A percentile compares a stretch with the other conserved stretches of the same genome.
phyloP scores from a whole-genome alignment of 2,797 vertebrate species.

The Leptatherina wallacei region DNA sequence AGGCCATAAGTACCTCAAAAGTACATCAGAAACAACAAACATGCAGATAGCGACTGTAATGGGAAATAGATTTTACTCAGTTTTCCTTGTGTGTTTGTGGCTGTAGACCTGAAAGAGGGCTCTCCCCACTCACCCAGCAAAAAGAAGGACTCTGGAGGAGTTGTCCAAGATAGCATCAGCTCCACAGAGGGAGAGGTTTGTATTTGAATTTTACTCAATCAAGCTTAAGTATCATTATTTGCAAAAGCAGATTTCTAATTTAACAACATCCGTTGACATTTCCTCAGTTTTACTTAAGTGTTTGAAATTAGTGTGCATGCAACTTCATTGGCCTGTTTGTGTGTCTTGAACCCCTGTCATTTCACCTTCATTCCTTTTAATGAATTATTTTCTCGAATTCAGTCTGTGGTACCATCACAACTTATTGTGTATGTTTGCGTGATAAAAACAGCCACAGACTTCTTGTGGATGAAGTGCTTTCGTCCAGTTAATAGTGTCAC shows the following conservation, averaged over 20 bases:
- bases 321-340: not conserved
- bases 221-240: constrained; percentile 1
- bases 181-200: constrained; percentile 89
- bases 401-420: constrained; percentile 52
- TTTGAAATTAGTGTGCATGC: constrained; percentile 20
- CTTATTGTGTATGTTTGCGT: constrained; percentile 49
- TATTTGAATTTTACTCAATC: constrained; percentile 44
- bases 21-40: not conserved
- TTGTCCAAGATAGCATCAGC: constrained; percentile 84
- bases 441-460: constrained; percentile 57
- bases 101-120: constrained; percentile 79
- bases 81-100: constrained; percentile 29
- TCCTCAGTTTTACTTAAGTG: constrained; percentile 34
- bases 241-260: not conserved
- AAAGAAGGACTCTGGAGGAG: constrained; percentile 79
- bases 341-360: constrained; percentile 41
- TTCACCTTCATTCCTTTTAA: constrained; percentile 50
- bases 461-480: constrained; percentile 50
- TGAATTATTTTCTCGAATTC: constrained; percentile 64
- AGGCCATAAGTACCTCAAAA: constrained; percentile 5
- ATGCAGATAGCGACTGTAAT: too few species aligned
- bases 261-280: constrained; percentile 20
- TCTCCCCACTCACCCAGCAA: constrained; percentile 73
- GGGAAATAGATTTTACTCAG: not conserved
- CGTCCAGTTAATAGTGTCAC: constrained; percentile 49